A percentile compares a stretch with the other conserved stretches of the same genome.
Evolutionary conservation across 1,140 invertebrate species (phyloP).

Genomic region (Leptonema lineaticorne): DNA sequence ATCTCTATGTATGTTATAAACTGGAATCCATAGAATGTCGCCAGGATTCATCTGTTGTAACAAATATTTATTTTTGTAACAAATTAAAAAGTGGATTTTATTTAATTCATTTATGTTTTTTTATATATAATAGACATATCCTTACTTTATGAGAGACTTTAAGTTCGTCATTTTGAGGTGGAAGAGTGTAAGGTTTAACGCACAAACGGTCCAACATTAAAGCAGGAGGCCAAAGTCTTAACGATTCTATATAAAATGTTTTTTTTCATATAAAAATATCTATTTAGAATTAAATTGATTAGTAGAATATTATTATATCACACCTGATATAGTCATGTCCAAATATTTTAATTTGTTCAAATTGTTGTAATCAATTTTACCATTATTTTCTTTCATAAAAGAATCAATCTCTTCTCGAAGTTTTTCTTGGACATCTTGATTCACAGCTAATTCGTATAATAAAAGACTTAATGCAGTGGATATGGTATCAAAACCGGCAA

Average conservation of each 20-base stretch:
- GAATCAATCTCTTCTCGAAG: slow-evolving; percentile 52
- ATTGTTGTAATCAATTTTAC: slow-evolving; percentile 44
- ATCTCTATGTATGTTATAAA: slow-evolving; percentile 51
- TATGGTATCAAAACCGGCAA: slow-evolving; percentile 60
- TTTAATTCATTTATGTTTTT: background rate
- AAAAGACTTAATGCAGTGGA: slow-evolving; percentile 49
- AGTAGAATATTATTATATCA: background rate
- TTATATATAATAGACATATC: background rate
- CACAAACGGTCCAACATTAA: slow-evolving; percentile 19
- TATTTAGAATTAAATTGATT: background rate
- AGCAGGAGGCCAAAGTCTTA: slow-evolving; percentile 16
- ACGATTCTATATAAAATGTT: background rate
- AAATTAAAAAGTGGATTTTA: background rate
- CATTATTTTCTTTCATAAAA: slow-evolving; percentile 41
- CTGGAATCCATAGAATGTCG: slow-evolving; percentile 46
- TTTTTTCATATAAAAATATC: background rate
- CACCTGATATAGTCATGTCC: slow-evolving; percentile 51
- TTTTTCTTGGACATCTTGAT: slow-evolving; percentile 55
- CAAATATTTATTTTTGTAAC: background rate
- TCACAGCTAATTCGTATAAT: slow-evolving; percentile 49
- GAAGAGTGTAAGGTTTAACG: slow-evolving; percentile 23
- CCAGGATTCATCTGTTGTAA: slow-evolving; percentile 39
- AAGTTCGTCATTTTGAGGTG: slow-evolving; percentile 7
- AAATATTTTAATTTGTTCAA: slow-evolving; percentile 48
- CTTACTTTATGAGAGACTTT: background rate